phyloP scores from a whole-genome alignment of 2,888 invertebrate genomes.

The Acanthococcus lagerstroemiae region DNA sequence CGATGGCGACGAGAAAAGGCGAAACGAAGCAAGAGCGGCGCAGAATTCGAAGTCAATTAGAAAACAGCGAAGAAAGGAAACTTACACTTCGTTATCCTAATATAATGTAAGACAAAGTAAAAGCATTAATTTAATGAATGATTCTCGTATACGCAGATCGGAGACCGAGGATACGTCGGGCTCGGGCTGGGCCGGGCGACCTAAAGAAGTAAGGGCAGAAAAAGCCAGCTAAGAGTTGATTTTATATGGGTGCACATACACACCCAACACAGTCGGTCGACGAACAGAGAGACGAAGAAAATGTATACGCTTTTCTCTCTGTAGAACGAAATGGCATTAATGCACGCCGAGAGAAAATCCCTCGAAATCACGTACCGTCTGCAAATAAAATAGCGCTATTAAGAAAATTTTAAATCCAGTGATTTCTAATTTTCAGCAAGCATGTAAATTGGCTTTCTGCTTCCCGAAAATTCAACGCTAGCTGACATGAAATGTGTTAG shows the following conservation, averaged over 20 bases:
- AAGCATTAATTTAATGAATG: conserved; percentile 29
- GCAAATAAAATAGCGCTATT: not conserved
- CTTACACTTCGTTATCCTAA: conserved; percentile 26
- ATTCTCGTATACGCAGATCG: not conserved
- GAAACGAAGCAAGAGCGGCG: conserved; percentile 5
- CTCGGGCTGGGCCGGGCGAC: not conserved
- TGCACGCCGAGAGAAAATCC: not conserved
- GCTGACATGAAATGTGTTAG: too few species aligned
- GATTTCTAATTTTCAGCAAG: not conserved
- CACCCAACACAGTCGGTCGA: too few species aligned
- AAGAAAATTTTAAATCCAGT: not conserved
- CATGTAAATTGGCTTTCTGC: too few species aligned
- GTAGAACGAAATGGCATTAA: conserved; percentile 2
- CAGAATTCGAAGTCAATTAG: conserved; percentile 25
- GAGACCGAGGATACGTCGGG: not conserved
- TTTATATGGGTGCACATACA: too few species aligned
- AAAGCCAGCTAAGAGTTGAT: conserved; percentile 21
- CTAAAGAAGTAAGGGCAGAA: not conserved
- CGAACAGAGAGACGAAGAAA: too few species aligned
- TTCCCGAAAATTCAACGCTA: too few species aligned
- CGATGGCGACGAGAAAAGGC: not conserved
- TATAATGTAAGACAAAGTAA: conserved; percentile 28
- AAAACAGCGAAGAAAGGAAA: conserved; percentile 30
- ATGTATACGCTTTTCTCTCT: too few species aligned
- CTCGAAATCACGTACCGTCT: conserved; percentile 4